These are phyloP conservation scores for Budorcas taxicolor DNA, from an alignment of 2,113 vertebrate species.

Conservation along the genomic window DNA sequence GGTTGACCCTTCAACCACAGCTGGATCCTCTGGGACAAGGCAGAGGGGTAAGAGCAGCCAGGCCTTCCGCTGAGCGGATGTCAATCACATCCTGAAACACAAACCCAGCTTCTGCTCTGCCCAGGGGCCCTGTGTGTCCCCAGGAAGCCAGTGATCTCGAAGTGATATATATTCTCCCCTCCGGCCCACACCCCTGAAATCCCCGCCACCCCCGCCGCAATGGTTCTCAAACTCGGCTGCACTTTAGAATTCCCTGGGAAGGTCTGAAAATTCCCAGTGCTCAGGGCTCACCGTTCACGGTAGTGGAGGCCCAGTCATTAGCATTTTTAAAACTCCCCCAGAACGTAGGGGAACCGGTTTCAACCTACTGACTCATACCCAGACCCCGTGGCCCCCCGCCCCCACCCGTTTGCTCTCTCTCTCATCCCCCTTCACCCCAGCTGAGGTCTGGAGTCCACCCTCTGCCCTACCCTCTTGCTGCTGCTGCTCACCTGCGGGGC, in stretches of 20 bases:
- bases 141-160: not conserved
- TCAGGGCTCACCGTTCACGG: not conserved
- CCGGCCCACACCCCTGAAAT: not conserved
- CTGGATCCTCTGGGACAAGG: not conserved
- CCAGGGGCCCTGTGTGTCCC: not conserved
- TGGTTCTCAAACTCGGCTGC: not conserved
- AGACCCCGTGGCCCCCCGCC: not conserved
- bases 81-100: no score
- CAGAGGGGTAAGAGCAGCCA: no score
- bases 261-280: not conserved
- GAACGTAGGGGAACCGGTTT: not conserved
- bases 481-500: not conserved
- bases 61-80: not conserved
- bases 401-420: not conserved
- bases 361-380: not conserved
- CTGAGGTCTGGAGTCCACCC: not conserved
- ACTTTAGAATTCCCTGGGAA: not conserved
- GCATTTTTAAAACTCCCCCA: not conserved
- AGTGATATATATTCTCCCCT: not conserved
- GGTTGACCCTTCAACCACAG: not conserved
- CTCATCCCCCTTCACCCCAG: not conserved
- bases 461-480: rapidly evolving
- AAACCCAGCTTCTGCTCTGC: not conserved
- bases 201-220: not conserved
- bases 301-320: not conserved